Base-by-base conservation (phyloP, 2,888 invertebrate species). In the Zeuzera pyrina region DNA sequence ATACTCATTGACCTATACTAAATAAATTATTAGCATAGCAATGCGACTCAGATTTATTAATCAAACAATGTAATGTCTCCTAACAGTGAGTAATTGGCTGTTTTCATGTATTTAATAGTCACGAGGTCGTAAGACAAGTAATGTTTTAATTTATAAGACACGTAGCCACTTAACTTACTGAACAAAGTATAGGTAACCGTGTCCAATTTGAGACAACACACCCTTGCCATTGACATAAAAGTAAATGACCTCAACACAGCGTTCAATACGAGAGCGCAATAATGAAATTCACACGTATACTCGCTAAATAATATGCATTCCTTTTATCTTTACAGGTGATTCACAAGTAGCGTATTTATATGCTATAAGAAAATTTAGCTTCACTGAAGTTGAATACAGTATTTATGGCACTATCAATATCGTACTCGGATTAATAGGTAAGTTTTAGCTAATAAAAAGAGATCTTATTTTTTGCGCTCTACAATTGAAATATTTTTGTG, bases 341-440 rank as follows among this genome's bases (percentile, higher is more conserved):
- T 79, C 84, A 2, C 79, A 81, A 59, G 84, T 84, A 19, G 67
- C 74, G 15, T 84, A 83, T 50, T 55, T 84, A 31, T 84, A 83
- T 48, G 70, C 74, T 12, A 77, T 83, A 45, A 65, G 71, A 27
- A 79, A 73, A 54, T 84, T 84, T 43, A 69, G 66, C 39, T 73
- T 84, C 37, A 72, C 65, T 3, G 81, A 74, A 56, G 71, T 84
- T 21, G 84, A 84, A 41, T 84, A 71, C 57, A 84, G 84, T 43
- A 34, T 84, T 44, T 84, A 77, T 49, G 73, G 78, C 3, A 71
- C 84, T 7, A 71, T 78, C 32, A 81, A 78, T 49, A 77, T 81
- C 33, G 53, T 73, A n/a, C 50, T 83, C 16, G 81, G 81, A 13
- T 52, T 84, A 29, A 49, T 71, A 31, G 84, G 84, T 84, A 51